Evolutionary conservation across 1,140 invertebrate genomes (phyloP).

Genomic region (Coboldia fuscipes): DNA sequence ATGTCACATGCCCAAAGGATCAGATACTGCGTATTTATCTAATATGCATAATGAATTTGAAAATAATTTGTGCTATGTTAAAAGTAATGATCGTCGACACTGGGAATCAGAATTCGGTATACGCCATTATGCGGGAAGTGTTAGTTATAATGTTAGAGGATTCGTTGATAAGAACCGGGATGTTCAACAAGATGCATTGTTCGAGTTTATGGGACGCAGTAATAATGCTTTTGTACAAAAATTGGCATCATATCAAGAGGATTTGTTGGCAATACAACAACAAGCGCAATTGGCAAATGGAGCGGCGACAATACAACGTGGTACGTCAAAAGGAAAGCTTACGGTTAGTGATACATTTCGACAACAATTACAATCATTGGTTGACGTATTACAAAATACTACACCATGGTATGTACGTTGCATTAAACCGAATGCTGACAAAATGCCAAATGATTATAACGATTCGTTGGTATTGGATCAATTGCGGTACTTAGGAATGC

Average conservation of each 20-base stretch:
- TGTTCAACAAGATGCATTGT: slow-evolving; percentile 86
- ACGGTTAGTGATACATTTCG: slow-evolving; percentile 87
- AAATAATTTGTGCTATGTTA: slow-evolving; percentile 64
- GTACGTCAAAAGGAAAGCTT: slow-evolving; percentile 76
- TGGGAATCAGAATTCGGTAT: slow-evolving; percentile 87
- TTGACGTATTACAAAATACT: slow-evolving; percentile 77
- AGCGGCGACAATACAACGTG: slow-evolving; percentile 50
- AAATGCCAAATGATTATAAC: slow-evolving; percentile 66
- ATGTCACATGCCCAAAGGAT: slow-evolving; percentile 85
- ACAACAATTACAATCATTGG: slow-evolving; percentile 72
- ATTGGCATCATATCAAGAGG: slow-evolving; percentile 58
- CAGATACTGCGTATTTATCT: slow-evolving; percentile 69
- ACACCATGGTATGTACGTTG: slow-evolving; percentile 92
- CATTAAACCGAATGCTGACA: slow-evolving; percentile 83
- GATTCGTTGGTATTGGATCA: slow-evolving; percentile 72
- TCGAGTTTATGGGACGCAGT: slow-evolving; percentile 75
- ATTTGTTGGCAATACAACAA: slow-evolving; percentile 3
- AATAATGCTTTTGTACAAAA: slow-evolving; percentile 73
- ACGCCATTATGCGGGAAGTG: slow-evolving; percentile 84
- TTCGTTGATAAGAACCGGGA: slow-evolving; percentile 97
- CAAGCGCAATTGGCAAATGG: slow-evolving; percentile 2
- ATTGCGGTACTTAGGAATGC: slow-evolving; percentile 82
- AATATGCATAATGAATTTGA: slow-evolving; percentile 84
- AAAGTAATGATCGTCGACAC: slow-evolving; percentile 62
- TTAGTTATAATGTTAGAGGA: slow-evolving; percentile 76